Percentiles rank a stretch among this genome's conserved stretches.
phyloP scores from a whole-genome alignment of 2,888 invertebrate genomes.

The Erannis defoliaria region DNA sequence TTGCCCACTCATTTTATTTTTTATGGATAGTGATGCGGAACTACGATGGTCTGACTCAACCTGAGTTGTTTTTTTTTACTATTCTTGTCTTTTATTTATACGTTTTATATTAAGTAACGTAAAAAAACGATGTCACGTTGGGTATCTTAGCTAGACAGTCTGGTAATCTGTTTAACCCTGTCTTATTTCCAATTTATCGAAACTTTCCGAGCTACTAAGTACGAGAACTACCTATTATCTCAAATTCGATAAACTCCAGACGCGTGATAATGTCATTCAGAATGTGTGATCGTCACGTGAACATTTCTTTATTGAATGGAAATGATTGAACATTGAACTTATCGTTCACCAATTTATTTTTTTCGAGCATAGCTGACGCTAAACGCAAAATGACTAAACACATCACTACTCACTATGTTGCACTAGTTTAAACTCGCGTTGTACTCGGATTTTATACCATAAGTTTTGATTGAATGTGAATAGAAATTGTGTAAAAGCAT shows the following conservation, averaged over 20 bases:
- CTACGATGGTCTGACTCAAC: too few species aligned
- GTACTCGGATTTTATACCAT: too few species aligned
- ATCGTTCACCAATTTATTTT: background rate
- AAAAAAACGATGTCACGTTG: background rate
- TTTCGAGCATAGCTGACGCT: too few species aligned
- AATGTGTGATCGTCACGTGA: background rate
- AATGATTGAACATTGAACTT: constrained; percentile 1
- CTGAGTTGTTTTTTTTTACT: too few species aligned
- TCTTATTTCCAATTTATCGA: background rate
- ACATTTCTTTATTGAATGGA: constrained; percentile 1
- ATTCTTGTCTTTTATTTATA: too few species aligned
- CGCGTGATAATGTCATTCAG: background rate
- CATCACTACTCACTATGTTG: too few species aligned
- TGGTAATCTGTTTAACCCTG: background rate
- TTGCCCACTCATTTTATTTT: too few species aligned
- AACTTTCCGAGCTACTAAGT: background rate
- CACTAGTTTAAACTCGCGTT: too few species aligned
- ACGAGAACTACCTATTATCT: background rate
- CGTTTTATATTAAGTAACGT: background rate
- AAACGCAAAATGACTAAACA: too few species aligned
- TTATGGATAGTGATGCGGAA: too few species aligned
- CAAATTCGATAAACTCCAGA: background rate
- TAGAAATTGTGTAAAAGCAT: too few species aligned
- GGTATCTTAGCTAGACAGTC: background rate
- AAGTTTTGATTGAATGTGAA: too few species aligned